These are phyloP conservation scores for Sthenelais limicola DNA, from an alignment of 2,888 invertebrate species.

Conservation along the genomic window DNA sequence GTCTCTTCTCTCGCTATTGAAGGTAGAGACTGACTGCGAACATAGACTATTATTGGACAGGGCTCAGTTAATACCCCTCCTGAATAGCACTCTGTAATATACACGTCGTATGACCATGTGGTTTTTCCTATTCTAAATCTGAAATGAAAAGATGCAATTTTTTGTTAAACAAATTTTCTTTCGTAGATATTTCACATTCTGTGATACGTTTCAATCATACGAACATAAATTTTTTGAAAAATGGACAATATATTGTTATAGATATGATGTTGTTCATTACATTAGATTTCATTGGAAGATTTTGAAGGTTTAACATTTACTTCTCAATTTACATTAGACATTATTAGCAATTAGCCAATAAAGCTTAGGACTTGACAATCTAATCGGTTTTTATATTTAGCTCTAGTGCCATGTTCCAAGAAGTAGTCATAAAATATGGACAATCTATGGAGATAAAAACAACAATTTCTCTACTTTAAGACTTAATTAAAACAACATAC, in stretches of 20 bases:
- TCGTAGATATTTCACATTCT: background rate
- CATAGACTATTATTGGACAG: background rate
- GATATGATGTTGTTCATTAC: no score
- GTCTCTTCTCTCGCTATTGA: background rate
- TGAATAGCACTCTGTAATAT: background rate
- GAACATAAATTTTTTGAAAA: background rate
- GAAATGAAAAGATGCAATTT: background rate
- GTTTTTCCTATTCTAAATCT: constrained; percentile 1
- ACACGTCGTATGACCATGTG: constrained; percentile 15
- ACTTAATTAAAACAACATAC: no score
- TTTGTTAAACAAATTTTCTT: background rate
- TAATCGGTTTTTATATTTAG: no score
- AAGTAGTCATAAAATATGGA: no score
- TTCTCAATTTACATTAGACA: no score
- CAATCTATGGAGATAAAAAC: no score
- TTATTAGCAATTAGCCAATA: no score
- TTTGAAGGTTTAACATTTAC: no score
- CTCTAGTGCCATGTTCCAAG: no score
- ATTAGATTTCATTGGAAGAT: no score
- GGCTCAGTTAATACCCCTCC: background rate
- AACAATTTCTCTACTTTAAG: no score
- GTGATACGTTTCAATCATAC: background rate
- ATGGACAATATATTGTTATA: background rate
- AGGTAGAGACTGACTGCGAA: constrained; percentile 5
- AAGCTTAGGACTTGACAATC: no score